Evolutionary conservation across 1,140 invertebrate genomes (phyloP).

Genomic region (Magallana ariakensis): DNA sequence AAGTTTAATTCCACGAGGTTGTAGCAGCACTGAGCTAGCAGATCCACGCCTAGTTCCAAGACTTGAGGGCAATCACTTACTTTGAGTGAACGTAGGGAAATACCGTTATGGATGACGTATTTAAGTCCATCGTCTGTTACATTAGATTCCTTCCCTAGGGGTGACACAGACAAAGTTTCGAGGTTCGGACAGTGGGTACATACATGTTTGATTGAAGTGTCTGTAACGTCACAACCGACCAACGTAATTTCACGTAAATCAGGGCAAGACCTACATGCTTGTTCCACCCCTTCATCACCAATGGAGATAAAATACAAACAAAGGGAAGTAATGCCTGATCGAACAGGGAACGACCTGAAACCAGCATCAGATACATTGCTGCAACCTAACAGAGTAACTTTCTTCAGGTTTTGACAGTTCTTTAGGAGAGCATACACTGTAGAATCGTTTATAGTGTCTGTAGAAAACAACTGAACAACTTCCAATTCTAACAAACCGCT

Average conservation of each 20-base stretch:
- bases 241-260: not conserved
- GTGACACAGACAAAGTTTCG: not conserved
- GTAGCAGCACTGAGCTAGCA: not conserved
- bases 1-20: not conserved
- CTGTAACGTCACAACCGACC: constrained; percentile 13
- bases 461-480: not conserved
- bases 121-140: constrained; percentile 4
- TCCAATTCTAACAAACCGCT: not conserved
- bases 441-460: not conserved
- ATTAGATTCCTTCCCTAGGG: not conserved
- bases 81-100: not conserved
- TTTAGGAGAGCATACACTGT: not conserved
- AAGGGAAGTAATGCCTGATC: not conserved
- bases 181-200: not conserved
- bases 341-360: not conserved
- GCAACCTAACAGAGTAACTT: not conserved
- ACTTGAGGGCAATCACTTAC: not conserved
- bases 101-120: not conserved
- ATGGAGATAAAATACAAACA: not conserved
- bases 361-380: not conserved
- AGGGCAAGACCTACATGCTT: not conserved
- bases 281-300: not conserved
- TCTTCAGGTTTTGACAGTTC: constrained; percentile 8
- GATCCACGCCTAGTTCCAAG: not conserved
- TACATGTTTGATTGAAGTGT: not conserved